phyloP scores from a whole-genome alignment of 2,797 vertebrate genomes.

The Sebastes melanostomus region DNA sequence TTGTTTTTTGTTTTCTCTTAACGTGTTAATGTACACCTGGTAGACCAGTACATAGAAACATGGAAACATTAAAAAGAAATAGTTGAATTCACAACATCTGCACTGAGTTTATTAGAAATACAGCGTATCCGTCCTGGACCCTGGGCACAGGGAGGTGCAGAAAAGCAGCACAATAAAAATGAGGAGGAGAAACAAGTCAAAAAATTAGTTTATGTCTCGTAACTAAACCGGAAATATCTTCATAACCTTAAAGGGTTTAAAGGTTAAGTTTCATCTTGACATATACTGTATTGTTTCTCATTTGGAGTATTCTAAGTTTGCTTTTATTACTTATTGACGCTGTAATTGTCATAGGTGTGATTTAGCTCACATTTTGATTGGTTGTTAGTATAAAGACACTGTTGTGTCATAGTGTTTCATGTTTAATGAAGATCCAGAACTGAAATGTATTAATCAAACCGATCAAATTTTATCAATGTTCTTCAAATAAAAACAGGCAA shows the following conservation, averaged over 20 bases:
- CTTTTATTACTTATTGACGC: not conserved
- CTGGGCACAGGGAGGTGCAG: not conserved
- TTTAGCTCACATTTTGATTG: not conserved
- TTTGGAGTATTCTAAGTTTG: not conserved
- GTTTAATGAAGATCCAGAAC: not conserved
- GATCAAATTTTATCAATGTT: too few relatives aligned
- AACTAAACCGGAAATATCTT: slow-evolving; percentile 1
- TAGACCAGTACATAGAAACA: not conserved
- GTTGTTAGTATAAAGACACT: too few relatives aligned
- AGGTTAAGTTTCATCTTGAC: not conserved
- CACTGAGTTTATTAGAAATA: not conserved
- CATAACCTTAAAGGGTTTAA: not conserved
- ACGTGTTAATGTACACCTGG: not conserved
- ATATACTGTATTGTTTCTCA: not conserved
- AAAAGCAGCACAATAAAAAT: not conserved
- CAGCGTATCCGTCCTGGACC: not conserved
- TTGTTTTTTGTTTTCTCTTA: not conserved
- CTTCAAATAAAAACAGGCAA: too few relatives aligned
- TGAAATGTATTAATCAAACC: not conserved
- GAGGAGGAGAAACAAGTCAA: not conserved
- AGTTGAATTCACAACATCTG: not conserved
- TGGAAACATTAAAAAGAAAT: not conserved
- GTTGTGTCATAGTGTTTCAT: not conserved
- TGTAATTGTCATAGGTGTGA: not conserved
- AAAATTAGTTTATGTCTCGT: not conserved